Percentiles rank a stretch among this genome's conserved stretches.
These are phyloP conservation scores for Syngnathus typhle DNA, from an alignment of 2,113 vertebrate species.

Conservation along the genomic window DNA sequence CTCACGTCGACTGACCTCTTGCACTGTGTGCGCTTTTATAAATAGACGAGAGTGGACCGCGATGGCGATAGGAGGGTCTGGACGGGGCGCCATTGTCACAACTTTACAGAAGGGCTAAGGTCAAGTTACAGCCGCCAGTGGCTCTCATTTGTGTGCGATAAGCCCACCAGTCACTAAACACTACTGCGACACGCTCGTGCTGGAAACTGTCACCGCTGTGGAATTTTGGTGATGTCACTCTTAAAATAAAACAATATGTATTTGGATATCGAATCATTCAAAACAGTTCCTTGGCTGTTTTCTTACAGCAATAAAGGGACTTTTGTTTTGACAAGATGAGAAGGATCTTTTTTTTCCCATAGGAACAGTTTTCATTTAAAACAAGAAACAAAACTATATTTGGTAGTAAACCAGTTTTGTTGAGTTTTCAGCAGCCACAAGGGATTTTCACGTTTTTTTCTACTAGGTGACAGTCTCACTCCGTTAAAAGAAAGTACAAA, in stretches of 20 bases:
- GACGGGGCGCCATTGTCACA: constrained; percentile 53
- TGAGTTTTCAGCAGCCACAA: neutral
- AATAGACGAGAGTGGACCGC: constrained; percentile 57
- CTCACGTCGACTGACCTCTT: constrained; percentile 45
- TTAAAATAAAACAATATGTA: too few species aligned
- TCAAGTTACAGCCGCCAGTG: constrained; percentile 54
- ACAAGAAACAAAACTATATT: neutral
- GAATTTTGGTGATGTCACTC: neutral
- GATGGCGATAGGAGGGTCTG: constrained; percentile 52
- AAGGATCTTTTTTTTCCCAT: too few species aligned
- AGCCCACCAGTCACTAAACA: constrained; percentile 27
- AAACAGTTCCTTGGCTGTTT: too few species aligned
- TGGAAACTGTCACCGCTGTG: neutral
- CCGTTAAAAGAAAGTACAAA: constrained; percentile 15
- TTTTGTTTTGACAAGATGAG: too few species aligned
- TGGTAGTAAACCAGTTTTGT: neutral
- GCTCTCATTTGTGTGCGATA: constrained; percentile 19
- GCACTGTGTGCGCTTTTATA: constrained; percentile 58
- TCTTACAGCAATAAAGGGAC: too few species aligned
- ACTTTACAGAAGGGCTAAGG: constrained; percentile 53
- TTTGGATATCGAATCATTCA: too few species aligned
- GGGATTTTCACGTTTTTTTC: constrained; percentile 1
- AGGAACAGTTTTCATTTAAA: neutral
- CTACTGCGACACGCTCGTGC: neutral
- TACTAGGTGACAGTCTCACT: constrained; percentile 65